These are phyloP conservation scores for Heliconius cydno DNA, from an alignment of 2,888 invertebrate species.

Conservation along the genomic window DNA sequence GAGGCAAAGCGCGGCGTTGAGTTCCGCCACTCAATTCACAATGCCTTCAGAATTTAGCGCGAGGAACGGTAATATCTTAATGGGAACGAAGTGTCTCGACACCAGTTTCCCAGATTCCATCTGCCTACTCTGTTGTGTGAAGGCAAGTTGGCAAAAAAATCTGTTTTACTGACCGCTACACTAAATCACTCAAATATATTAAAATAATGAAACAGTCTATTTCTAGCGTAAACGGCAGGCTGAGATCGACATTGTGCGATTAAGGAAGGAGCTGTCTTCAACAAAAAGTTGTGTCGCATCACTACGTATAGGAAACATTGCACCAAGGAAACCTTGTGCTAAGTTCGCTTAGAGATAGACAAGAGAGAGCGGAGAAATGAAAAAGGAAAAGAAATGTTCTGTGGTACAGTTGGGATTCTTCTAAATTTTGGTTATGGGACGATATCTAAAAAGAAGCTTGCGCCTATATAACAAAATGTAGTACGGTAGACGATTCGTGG, in stretches of 20 bases:
- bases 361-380: background rate
- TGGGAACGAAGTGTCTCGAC: too few species aligned
- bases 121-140: too few species aligned
- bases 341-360: constrained; percentile 61
- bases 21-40: background rate
- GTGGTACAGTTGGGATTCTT: too few species aligned
- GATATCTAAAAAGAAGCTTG: too few species aligned
- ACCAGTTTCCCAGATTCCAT: too few species aligned
- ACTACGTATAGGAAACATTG: constrained; percentile 85
- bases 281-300: constrained; percentile 76
- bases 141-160: background rate
- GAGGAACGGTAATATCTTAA: too few species aligned
- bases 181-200: background rate
- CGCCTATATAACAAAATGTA: too few species aligned
- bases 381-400: background rate
- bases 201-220: constrained; percentile 56
- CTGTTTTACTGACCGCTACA: background rate
- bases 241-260: constrained; percentile 76
- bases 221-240: constrained; percentile 81
- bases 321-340: constrained; percentile 65
- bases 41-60: background rate
- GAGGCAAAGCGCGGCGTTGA: background rate
- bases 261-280: constrained; percentile 74
- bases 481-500: too few species aligned
- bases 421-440: too few species aligned